Conservation (phyloP, 2,797 vertebrate species). For the Hippopotamyrus pictus region DNA sequence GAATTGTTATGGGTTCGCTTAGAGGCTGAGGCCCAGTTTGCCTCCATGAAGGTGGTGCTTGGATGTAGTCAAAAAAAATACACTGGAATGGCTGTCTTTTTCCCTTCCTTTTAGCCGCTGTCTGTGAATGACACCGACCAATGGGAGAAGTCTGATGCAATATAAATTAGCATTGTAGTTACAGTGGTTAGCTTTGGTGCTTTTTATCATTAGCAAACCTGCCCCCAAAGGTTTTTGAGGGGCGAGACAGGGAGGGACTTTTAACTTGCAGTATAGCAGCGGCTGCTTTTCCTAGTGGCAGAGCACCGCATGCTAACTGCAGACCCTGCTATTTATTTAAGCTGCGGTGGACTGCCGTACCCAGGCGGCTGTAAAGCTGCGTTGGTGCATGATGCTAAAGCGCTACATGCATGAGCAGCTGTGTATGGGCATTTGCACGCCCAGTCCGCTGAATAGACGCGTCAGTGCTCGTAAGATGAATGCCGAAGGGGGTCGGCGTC, state of each 20-base stretch:
- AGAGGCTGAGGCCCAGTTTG: not conserved
- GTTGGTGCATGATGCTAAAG: not conserved
- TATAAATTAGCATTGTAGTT: not conserved
- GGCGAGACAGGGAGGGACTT: not conserved
- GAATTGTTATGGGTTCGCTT: not conserved
- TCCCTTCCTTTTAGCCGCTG: not conserved
- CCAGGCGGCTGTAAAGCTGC: not conserved
- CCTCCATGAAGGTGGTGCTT: not conserved
- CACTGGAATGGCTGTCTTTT: not conserved
- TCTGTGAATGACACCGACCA: not conserved
- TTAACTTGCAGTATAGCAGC: not conserved
- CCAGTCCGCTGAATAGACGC: not conserved
- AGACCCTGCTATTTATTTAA: not conserved
- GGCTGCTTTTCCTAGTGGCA: not conserved
- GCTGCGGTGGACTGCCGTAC: not conserved
- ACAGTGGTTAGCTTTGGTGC: not conserved
- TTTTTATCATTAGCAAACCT: not conserved
- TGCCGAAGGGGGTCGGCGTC: not conserved
- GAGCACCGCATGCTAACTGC: not conserved
- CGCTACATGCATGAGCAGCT: not conserved
- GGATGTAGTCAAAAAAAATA: not conserved
- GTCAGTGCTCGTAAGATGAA: not conserved
- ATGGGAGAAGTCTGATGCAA: not conserved
- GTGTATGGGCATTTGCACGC: not conserved
- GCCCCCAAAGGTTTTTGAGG: not conserved